These are phyloP conservation scores for Drosophila ananassae DNA, from an alignment of 1,140 invertebrate species.

Conservation along the genomic window DNA sequence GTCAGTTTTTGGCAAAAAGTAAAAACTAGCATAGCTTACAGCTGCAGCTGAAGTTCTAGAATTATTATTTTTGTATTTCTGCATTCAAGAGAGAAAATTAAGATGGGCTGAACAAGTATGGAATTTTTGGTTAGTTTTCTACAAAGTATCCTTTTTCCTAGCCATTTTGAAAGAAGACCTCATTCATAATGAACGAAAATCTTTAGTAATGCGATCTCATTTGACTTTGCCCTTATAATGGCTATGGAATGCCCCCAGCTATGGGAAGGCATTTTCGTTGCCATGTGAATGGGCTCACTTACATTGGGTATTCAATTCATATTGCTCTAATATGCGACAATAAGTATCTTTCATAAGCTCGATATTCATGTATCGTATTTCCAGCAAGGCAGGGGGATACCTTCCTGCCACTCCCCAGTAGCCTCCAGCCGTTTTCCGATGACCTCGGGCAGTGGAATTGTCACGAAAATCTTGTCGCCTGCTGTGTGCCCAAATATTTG, in stretches of 20 bases:
- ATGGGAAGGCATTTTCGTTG: constrained; percentile 15
- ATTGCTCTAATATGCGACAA: constrained; percentile 54
- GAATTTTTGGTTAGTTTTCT: neutral
- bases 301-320: constrained; percentile 44
- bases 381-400: neutral
- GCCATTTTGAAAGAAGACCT: neutral
- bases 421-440: constrained; percentile 30
- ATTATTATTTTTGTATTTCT: constrained; percentile 4
- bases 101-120: neutral
- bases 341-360: constrained; percentile 45
- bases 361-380: constrained; percentile 25
- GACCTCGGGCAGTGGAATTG: constrained; percentile 53
- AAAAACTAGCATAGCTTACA: constrained; percentile 8
- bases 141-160: too few relatives aligned
- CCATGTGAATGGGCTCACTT: constrained; percentile 44
- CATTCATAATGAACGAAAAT: constrained; percentile 8
- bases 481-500: constrained; percentile 59
- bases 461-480: constrained; percentile 46
- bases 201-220: constrained; percentile 39
- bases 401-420: neutral
- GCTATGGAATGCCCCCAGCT: neutral
- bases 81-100: neutral
- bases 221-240: constrained; percentile 24
- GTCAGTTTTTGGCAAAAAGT: constrained; percentile 2
- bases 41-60: neutral